A percentile compares a stretch with the other conserved stretches of the same genome.
These are phyloP conservation scores for Oreonectes daqikongensis DNA, from an alignment of 2,797 vertebrate genomes.

Conservation along the genomic window DNA sequence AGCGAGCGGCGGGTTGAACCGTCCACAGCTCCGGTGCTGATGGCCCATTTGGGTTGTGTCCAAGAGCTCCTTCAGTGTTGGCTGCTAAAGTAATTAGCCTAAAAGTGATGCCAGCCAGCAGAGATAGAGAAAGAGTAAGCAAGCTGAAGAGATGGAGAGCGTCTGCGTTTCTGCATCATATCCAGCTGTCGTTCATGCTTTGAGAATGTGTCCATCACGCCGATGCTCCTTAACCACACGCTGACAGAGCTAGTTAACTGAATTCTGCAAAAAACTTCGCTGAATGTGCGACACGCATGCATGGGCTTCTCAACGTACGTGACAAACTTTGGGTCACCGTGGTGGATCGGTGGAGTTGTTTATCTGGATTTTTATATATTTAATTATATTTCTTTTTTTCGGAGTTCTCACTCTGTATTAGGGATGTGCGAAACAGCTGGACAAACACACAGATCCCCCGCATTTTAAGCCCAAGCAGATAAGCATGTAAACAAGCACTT, in stretches of 20 bases:
- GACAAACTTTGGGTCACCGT: not conserved
- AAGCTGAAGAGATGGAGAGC: conserved; percentile 28
- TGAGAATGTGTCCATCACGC: conserved; percentile 80
- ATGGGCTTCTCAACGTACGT: conserved; percentile 3
- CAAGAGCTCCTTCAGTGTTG: conserved; percentile 80
- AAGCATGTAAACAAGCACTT: not conserved
- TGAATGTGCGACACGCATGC: conserved; percentile 50
- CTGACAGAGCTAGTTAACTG: conserved; percentile 65
- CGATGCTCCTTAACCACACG: conserved; percentile 58
- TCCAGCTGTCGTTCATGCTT: conserved; percentile 84
- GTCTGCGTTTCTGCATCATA: conserved; percentile 63
- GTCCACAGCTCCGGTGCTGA: conserved; percentile 69
- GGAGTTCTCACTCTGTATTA: not conserved
- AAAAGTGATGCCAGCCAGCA: conserved; percentile 73
- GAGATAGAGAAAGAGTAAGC: conserved; percentile 39
- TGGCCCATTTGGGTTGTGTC: conserved; percentile 76
- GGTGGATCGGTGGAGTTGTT: not conserved
- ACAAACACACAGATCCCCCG: not conserved
- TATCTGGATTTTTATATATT: not conserved
- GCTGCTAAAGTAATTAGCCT: conserved; percentile 80
- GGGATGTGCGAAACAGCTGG: not conserved
- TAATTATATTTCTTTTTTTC: not conserved
- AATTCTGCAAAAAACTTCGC: conserved; percentile 54
- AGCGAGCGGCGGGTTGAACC: conserved; percentile 68
- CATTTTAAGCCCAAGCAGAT: not conserved